Evolutionary conservation across 1,140 invertebrate genomes (phyloP).

Genomic region (Drusus annulatus): DNA sequence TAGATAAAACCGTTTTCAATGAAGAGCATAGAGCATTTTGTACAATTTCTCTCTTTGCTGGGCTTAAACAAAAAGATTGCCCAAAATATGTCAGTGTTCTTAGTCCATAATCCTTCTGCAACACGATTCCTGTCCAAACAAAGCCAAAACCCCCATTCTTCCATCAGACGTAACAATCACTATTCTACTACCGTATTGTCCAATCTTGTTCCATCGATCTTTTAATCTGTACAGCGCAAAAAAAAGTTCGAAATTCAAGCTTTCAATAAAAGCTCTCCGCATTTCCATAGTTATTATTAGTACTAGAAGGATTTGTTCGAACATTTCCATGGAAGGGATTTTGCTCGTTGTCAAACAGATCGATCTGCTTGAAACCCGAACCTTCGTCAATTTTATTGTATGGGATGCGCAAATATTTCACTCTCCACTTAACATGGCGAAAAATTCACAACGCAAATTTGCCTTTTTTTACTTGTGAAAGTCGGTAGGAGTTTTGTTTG

Average conservation of each 20-base stretch:
- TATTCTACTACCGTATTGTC: constrained; percentile 24
- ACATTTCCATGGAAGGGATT: too few relatives aligned
- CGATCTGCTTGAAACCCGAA: constrained; percentile 18
- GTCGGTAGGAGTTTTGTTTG: not conserved
- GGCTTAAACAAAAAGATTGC: not conserved
- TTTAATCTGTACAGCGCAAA: not conserved
- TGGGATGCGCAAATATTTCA: constrained; percentile 43
- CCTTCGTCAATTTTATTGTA: constrained; percentile 40
- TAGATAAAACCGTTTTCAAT: not conserved
- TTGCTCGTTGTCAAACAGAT: not conserved
- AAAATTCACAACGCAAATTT: constrained; percentile 41
- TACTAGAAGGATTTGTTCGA: too few relatives aligned
- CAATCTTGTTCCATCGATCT: constrained; percentile 14
- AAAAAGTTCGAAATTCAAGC: too few relatives aligned
- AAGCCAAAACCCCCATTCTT: constrained; percentile 17
- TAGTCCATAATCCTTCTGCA: constrained; percentile 33
- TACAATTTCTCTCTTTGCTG: not conserved
- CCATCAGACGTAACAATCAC: constrained; percentile 11
- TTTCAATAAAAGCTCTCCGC: too few relatives aligned
- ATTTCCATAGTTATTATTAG: too few relatives aligned
- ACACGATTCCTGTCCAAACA: constrained; percentile 28
- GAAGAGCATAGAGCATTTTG: too few relatives aligned
- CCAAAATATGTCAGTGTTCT: not conserved
- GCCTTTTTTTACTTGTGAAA: constrained; percentile 9
- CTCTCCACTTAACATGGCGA: constrained; percentile 39